A percentile compares a stretch with the other conserved stretches of the same genome.
These are phyloP conservation scores for Diplolepis rosae DNA, from an alignment of 2,888 invertebrate genomes.

Conservation along the genomic window DNA sequence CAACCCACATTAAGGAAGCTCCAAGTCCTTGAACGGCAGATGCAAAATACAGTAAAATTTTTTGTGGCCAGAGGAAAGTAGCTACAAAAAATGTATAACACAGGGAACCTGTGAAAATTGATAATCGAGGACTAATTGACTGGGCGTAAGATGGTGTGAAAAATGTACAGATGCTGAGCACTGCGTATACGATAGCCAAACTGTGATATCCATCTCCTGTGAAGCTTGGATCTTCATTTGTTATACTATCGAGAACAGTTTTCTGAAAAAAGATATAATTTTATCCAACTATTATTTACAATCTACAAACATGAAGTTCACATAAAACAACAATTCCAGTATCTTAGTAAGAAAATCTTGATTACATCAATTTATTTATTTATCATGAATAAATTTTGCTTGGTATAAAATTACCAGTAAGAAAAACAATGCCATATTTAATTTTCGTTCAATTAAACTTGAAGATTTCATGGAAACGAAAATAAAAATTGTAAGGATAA, in stretches of 20 bases:
- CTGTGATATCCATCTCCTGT: slow-evolving; percentile 91
- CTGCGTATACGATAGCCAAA: slow-evolving; percentile 93
- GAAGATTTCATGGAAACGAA: too few relatives aligned
- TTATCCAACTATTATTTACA: too few relatives aligned
- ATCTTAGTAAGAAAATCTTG: too few relatives aligned
- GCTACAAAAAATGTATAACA: slow-evolving; percentile 94
- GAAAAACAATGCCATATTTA: too few relatives aligned
- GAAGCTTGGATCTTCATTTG: slow-evolving; percentile 82
- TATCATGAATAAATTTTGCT: too few relatives aligned
- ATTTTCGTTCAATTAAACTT: too few relatives aligned
- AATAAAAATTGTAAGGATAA: too few relatives aligned
- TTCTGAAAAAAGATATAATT: slow-evolving; percentile 87
- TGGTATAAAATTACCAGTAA: too few relatives aligned
- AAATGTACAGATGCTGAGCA: slow-evolving; percentile 95
- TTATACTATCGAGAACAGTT: slow-evolving; percentile 90
- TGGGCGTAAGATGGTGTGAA: slow-evolving; percentile 93
- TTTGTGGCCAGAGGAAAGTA: slow-evolving; percentile 88
- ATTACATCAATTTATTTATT: too few relatives aligned
- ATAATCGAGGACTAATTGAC: slow-evolving; percentile 87
- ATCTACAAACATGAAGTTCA: too few relatives aligned
- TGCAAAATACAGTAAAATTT: slow-evolving; percentile 88
- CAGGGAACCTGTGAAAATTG: slow-evolving; percentile 90
- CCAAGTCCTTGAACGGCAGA: slow-evolving; percentile 92
- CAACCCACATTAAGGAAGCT: slow-evolving; percentile 96
- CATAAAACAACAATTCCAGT: too few relatives aligned